A percentile compares a stretch with the other conserved stretches of the same genome.
These are phyloP conservation scores for Etheostoma perlongum DNA, from an alignment of 2,797 vertebrate species.

Conservation along the genomic window DNA sequence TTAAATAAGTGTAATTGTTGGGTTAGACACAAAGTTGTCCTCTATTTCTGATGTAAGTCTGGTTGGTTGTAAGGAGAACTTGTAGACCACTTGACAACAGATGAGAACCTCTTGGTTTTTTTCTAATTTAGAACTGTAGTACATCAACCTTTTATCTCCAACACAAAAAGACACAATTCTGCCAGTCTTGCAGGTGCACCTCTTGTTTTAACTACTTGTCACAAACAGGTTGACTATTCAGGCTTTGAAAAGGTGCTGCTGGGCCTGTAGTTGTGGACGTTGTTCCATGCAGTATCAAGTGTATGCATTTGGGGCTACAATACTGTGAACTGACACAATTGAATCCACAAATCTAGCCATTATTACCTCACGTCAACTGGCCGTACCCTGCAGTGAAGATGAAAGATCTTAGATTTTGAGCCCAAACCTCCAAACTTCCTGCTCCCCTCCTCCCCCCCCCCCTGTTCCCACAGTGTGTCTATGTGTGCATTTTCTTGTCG, in stretches of 20 bases:
- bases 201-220: neutral
- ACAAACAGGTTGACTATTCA: slow-evolving; percentile 12
- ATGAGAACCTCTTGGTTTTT: slow-evolving; percentile 3
- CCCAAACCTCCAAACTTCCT: slow-evolving; percentile 65
- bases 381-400: slow-evolving; percentile 23
- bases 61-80: slow-evolving; percentile 58
- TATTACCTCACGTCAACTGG: slow-evolving; percentile 8
- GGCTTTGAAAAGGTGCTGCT: slow-evolving; percentile 42
- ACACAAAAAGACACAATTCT: slow-evolving; percentile 3
- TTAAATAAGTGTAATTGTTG: slow-evolving; percentile 38
- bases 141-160: neutral
- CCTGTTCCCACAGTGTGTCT: slow-evolving; percentile 76
- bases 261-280: slow-evolving; percentile 54
- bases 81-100: slow-evolving; percentile 9
- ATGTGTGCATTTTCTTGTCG: slow-evolving; percentile 79
- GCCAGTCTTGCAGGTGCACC: slow-evolving; percentile 16
- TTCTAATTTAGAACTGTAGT: neutral
- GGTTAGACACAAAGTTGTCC: slow-evolving; percentile 53
- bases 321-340: slow-evolving; percentile 21
- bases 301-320: slow-evolving; percentile 14
- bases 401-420: slow-evolving; percentile 17
- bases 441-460: slow-evolving; percentile 18
- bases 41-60: slow-evolving; percentile 83
- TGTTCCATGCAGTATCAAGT: slow-evolving; percentile 27
- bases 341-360: slow-evolving; percentile 9